Percentiles rank a stretch among this genome's conserved stretches.
Evolutionary conservation across 2,113 vertebrate genomes (phyloP).

Genomic region (Pachypanchax playfairii): DNA sequence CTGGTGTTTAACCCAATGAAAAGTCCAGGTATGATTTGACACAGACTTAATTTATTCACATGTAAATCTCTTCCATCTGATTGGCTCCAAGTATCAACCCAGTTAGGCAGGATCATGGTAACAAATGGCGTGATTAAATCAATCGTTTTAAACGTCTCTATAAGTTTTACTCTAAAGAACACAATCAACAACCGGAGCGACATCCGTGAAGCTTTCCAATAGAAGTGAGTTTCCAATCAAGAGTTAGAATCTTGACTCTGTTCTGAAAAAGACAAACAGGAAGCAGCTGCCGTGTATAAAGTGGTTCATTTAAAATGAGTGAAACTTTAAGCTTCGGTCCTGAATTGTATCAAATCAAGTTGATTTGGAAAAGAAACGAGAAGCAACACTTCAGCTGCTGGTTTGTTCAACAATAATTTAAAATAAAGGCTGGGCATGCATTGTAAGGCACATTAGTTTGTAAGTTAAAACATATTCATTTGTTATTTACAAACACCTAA

Average conservation of each 20-base stretch:
- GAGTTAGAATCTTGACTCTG: too few species aligned
- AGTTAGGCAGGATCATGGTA: conserved; percentile 33
- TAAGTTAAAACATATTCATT: conserved; percentile 45
- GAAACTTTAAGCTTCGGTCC: not conserved
- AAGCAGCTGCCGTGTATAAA: not conserved
- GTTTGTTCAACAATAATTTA: conserved; percentile 12
- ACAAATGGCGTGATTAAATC: conserved; percentile 13
- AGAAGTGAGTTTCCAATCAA: too few species aligned
- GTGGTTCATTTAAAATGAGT: not conserved
- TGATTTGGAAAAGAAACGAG: not conserved
- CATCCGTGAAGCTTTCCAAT: not conserved
- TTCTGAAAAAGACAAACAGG: not conserved
- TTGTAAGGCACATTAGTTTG: conserved; percentile 69
- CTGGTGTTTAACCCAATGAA: not conserved
- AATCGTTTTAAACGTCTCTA: too few species aligned
- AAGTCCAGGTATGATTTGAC: conserved; percentile 11
- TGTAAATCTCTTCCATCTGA: conserved; percentile 34
- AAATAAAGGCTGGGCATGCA: conserved; percentile 24
- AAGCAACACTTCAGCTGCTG: conserved; percentile 26
- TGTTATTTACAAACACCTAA: conserved; percentile 36
- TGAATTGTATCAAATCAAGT: not conserved
- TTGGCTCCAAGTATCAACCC: not conserved
- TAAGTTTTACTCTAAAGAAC: too few species aligned
- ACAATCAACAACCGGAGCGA: not conserved
- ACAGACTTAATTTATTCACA: conserved; percentile 62